These are phyloP conservation scores for Falcaria lacertinaria DNA, from an alignment of 2,888 invertebrate species.

Conservation along the genomic window DNA sequence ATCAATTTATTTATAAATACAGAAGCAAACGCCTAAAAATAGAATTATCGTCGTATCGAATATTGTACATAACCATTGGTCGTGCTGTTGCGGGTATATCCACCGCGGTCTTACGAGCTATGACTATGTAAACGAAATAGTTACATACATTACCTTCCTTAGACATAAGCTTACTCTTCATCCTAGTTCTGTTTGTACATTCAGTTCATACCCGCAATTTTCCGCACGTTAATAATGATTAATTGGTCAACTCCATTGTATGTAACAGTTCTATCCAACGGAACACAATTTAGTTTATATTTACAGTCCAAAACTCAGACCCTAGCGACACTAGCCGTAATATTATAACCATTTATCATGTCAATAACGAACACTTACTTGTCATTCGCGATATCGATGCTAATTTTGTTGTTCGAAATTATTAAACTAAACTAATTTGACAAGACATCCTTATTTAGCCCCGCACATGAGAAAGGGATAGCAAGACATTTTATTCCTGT, in stretches of 20 bases:
- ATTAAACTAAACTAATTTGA: no score
- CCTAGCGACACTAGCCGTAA: conserved; percentile 9
- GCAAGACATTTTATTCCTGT: no score
- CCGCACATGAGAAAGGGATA: no score
- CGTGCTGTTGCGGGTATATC: conserved; percentile 15
- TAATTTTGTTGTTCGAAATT: no score
- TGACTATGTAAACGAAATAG: background rate
- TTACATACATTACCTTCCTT: background rate
- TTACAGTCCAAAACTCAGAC: background rate
- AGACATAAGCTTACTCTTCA: background rate
- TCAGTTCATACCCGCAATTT: no score
- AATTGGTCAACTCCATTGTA: no score
- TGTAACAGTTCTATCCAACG: background rate
- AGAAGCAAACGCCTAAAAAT: conserved; percentile 30
- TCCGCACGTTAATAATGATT: no score
- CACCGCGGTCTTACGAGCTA: background rate
- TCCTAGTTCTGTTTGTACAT: no score
- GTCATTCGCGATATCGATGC: no score
- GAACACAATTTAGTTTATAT: background rate
- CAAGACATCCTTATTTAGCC: no score
- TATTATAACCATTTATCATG: background rate
- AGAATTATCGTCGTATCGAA: conserved; percentile 20
- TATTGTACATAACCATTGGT: conserved; percentile 45
- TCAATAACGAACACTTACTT: background rate
- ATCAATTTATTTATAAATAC: conserved; percentile 29